These are phyloP conservation scores for Phyllotreta striolata DNA, from an alignment of 2,888 invertebrate genomes.

Conservation along the genomic window DNA sequence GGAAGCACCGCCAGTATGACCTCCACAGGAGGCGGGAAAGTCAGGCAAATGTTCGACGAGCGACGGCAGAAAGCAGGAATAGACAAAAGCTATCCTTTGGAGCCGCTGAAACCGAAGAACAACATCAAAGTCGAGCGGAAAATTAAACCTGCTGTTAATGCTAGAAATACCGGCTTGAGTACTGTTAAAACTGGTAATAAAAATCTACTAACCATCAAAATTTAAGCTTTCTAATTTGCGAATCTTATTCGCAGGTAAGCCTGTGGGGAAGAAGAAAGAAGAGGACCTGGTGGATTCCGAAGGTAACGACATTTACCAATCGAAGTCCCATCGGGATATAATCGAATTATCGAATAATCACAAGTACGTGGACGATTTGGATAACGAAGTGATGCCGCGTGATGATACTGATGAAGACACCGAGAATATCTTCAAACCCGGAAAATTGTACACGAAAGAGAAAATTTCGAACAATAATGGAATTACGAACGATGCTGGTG, in stretches of 20 bases:
- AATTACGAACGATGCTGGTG: constrained; percentile 40
- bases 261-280: constrained; percentile 57
- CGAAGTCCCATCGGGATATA: constrained; percentile 47
- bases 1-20: constrained; percentile 60
- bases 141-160: constrained; percentile 55
- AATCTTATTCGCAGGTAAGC: constrained; percentile 44
- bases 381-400: constrained; percentile 62
- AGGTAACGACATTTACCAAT: constrained; percentile 42
- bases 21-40: constrained; percentile 58
- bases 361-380: constrained; percentile 58
- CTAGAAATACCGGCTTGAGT: constrained; percentile 57
- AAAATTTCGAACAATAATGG: constrained; percentile 10
- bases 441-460: constrained; percentile 3
- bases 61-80: constrained; percentile 78
- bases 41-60: constrained; percentile 88
- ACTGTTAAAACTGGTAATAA: constrained; percentile 55
- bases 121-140: constrained; percentile 55
- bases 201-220: background rate
- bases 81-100: constrained; percentile 83
- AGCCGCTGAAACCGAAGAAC: constrained; percentile 70
- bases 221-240: background rate
- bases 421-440: constrained; percentile 41
- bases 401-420: constrained; percentile 53
- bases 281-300: constrained; percentile 51
- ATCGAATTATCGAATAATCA: constrained; percentile 61